These are phyloP conservation scores for Salminus brasiliensis DNA, from an alignment of 2,113 vertebrate species.

Conservation along the genomic window DNA sequence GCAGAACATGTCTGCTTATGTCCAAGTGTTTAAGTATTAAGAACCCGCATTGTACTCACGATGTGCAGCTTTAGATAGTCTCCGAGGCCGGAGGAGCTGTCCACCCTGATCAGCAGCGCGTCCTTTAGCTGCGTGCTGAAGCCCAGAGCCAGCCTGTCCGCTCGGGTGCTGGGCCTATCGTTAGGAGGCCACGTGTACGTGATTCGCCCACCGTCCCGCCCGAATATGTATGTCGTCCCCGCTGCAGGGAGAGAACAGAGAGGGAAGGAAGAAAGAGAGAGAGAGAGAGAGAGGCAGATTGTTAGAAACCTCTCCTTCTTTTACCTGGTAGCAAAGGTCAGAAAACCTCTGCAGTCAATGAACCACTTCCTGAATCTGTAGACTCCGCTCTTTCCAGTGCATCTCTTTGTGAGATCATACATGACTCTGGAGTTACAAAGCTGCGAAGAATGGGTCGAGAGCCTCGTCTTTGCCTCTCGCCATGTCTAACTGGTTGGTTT, in stretches of 20 bases:
- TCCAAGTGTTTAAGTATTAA: background rate
- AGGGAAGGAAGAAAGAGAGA: background rate
- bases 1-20: constrained; percentile 39
- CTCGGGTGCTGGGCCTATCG: constrained; percentile 95
- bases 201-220: constrained; percentile 95
- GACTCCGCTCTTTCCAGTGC: too few species aligned
- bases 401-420: too few species aligned
- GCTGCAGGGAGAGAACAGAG: constrained; percentile 71
- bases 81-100: constrained; percentile 95
- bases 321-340: too few species aligned
- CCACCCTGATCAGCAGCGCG: constrained; percentile 93
- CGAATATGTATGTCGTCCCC: constrained; percentile 98
- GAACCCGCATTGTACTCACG: constrained; percentile 81
- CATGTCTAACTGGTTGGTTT: too few species aligned
- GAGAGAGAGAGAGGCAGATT: constrained; percentile 32
- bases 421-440: too few species aligned
- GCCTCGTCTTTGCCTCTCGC: too few species aligned
- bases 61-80: constrained; percentile 99
- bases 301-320: background rate
- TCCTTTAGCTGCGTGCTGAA: constrained; percentile 98
- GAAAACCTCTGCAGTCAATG: too few species aligned
- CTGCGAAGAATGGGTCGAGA: too few species aligned
- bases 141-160: constrained; percentile 95
- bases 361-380: too few species aligned
- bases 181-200: constrained; percentile 98